Base-by-base conservation (phyloP, 2,113 vertebrate genomes). In the Nansenia antarctica region DNA sequence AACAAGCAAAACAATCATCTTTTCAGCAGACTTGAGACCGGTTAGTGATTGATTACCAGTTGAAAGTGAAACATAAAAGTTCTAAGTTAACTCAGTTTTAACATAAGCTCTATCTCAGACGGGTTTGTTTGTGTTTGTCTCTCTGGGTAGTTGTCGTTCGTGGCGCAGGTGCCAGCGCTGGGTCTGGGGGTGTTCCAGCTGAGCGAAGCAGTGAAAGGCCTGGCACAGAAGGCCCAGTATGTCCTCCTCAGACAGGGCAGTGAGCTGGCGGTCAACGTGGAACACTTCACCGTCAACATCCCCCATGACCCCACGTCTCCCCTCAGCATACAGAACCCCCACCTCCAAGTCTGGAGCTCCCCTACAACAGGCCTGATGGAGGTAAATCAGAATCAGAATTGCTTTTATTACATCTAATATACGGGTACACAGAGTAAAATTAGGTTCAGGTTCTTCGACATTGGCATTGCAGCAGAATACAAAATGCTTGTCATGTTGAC, bases 101-200 rank as follows among this genome's bases (percentile, higher is more conserved):
- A 34, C 58, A 6, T 35, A 22, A 4, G 4, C 9, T 55, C 20
- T 4, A 2, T 59, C 20, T 34, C 58, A 22, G n/a, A n/a, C n/a
- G n/a, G n/a, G n/a, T n/a, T n/a, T 66, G 15, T 59, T 9, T 35
- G 14, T 58, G 18, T 49, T 14, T 66, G 69, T 22, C 69, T 80
- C 59, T 70, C 67, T 69, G 62, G 37, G 74, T 86, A 98, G 96
- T 62, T 97, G 0, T 93, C 95, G 76, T 98, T 98, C 3, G 15
- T 94, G 69, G 94, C 86, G 0, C 89, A 93, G 42, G 72, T 93
- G 47, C 89, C 94, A 74, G 94, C 97, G 12, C 81, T 98, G 74
- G 93, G 94, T 4, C 60, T 98, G 30, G 85, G 84, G 49, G 78
- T 94, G 3, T 98, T 93, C 78, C 93, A 94, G 73, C 84, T 98